A percentile compares a stretch with the other conserved stretches of the same genome.
These are phyloP conservation scores for Pogonognathellus flavescens DNA, from an alignment of 1,140 invertebrate species.

Conservation along the genomic window DNA sequence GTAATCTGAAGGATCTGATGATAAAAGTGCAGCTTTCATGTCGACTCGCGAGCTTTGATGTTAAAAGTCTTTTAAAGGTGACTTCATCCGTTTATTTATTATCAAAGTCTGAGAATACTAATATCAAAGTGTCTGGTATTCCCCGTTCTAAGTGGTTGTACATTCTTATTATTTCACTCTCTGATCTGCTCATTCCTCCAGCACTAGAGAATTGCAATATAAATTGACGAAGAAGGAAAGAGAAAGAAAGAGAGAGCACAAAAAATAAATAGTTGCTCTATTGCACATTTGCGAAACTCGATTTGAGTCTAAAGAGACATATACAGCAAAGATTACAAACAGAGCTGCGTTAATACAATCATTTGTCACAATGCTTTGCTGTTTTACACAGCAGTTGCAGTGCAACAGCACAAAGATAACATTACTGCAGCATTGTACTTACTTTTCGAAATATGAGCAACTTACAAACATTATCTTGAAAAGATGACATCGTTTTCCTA, in stretches of 20 bases:
- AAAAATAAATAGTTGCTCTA: too few species aligned
- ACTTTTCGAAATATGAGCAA: too few species aligned
- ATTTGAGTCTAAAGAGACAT: neutral
- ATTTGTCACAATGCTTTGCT: neutral
- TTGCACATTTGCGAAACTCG: neutral
- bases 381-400: neutral
- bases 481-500: too few species aligned
- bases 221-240: neutral
- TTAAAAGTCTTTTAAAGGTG: constrained; percentile 13
- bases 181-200: neutral
- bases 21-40: neutral
- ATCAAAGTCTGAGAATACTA: constrained; percentile 11
- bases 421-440: too few species aligned
- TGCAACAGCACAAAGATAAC: neutral
- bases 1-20: neutral
- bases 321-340: constrained; percentile 4
- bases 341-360: neutral
- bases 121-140: constrained; percentile 5
- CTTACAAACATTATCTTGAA: too few species aligned
- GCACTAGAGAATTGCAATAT: constrained; percentile 13
- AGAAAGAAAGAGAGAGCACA: too few species aligned
- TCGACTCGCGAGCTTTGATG: constrained; percentile 1
- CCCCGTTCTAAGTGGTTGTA: neutral
- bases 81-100: constrained; percentile 48
- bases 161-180: neutral